These are phyloP conservation scores for Falco berigora DNA, from an alignment of 2,797 vertebrate genomes.

Conservation along the genomic window DNA sequence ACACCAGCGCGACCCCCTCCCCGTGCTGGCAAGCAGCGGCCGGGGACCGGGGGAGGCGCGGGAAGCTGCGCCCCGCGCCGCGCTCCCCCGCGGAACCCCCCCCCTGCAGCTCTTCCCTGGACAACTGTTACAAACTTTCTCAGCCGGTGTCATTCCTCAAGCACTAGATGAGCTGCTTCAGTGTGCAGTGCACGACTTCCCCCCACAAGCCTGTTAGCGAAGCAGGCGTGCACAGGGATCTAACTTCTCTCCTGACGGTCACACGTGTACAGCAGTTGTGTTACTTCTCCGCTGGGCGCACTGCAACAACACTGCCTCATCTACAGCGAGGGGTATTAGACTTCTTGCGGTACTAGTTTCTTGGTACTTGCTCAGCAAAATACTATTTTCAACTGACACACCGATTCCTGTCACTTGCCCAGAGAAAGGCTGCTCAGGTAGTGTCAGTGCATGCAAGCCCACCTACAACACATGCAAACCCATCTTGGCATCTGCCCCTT, in stretches of 20 bases:
- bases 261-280: not conserved
- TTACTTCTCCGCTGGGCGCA: not conserved
- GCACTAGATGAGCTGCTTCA: not conserved
- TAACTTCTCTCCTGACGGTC: not conserved
- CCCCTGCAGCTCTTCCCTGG: not conserved
- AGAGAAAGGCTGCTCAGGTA: not conserved
- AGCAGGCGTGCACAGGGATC: rapidly evolving
- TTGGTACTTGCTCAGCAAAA: not conserved
- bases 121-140: not conserved
- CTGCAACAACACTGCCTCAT: not conserved
- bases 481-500: too few species aligned
- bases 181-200: not conserved
- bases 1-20: not conserved
- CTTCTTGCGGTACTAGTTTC: not conserved
- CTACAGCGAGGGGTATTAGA: too few species aligned
- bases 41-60: rapidly evolving
- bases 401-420: not conserved
- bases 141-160: not conserved
- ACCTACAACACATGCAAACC: not conserved
- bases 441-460: not conserved
- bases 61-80: not conserved
- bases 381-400: not conserved
- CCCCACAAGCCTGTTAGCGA: not conserved
- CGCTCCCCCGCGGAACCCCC: too few species aligned
- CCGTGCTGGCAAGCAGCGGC: not conserved